Base-by-base conservation (phyloP, 35 echinoderm and acorn worm genomes). In the Apostichopus parvimensis region DNA sequence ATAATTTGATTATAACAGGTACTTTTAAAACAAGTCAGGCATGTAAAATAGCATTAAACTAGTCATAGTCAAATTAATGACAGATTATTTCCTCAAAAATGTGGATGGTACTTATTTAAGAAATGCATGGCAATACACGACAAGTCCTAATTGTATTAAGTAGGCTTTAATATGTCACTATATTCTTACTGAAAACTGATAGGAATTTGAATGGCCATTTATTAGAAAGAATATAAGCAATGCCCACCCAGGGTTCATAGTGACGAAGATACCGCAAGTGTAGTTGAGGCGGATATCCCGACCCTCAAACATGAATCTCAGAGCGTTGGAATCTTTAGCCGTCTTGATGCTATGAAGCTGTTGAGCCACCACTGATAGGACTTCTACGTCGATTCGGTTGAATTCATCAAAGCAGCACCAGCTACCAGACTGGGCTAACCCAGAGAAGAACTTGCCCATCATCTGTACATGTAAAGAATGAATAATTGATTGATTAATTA, bases 321-420 rank as follows among this genome's bases (percentile, higher is more conserved):
- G 95, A 23, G 97, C 93, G 86, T 92, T 93, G 56, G 88, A 78
- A 95, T 96, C 97, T 89, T 99, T 96, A 2, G 95, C 97, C 20
- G 97, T 92, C 89, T 99, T 99, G 65, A 99, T 99, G 92, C 97
- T 99, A 79, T 99, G 97, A 20, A 99, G 95, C 92, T 99, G 95
- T 71, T 99, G 97, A 25, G 97, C 97, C 23, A 99, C 91, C 12
- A 99, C 97, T 20, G 97, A 99, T 57, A 99, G 76, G 54, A 99
- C 97, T 56, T 99, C 97, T 4, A 99, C 93, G 80, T 99, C 97
- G 56, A 99, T 96, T 64, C 95, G 90, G 57, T 99, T 96, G 93
- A 96, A 99, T 88, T 99, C 97, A 93, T 99, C 95, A 99, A 99
- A 99, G 57, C 95, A 99, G 91, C 97, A 99, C 97, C 97, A 99